Evolutionary conservation across 2,113 vertebrate genomes (phyloP).

Genomic region (Antigone vipio): DNA sequence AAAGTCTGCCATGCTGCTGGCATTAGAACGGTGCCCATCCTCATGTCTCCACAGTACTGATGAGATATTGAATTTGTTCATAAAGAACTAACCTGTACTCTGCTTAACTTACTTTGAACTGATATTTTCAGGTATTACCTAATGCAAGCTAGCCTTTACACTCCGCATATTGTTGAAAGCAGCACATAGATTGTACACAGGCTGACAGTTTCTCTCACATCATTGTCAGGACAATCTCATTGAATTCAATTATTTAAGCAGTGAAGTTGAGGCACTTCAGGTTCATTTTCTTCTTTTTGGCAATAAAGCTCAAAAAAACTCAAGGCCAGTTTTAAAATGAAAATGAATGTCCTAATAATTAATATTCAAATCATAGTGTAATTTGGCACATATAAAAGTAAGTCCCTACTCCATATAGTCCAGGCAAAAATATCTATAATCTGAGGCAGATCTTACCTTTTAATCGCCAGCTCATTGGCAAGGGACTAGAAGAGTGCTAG

Average conservation of each 20-base stretch:
- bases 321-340: not conserved
- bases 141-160: not conserved
- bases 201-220: not conserved
- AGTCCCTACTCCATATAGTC: not conserved
- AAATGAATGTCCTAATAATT: not conserved
- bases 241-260: not conserved
- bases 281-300: not conserved
- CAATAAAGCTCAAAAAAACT: not conserved
- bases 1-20: not conserved
- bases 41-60: not conserved
- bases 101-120: fast-evolving
- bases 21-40: not conserved
- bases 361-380: not conserved
- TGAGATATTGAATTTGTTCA: not conserved
- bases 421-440: not conserved
- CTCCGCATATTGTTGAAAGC: not conserved
- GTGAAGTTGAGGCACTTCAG: not conserved
- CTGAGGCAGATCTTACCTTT: not conserved
- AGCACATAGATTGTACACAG: not conserved
- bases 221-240: not conserved
- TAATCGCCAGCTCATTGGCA: not conserved
- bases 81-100: not conserved
- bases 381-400: not conserved
- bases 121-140: not conserved
- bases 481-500: not conserved